Evolutionary conservation across 2,888 invertebrate genomes (phyloP), one percentile per base, ranked within the genome.

Genomic region (Eupithecia centaureata): DNA sequence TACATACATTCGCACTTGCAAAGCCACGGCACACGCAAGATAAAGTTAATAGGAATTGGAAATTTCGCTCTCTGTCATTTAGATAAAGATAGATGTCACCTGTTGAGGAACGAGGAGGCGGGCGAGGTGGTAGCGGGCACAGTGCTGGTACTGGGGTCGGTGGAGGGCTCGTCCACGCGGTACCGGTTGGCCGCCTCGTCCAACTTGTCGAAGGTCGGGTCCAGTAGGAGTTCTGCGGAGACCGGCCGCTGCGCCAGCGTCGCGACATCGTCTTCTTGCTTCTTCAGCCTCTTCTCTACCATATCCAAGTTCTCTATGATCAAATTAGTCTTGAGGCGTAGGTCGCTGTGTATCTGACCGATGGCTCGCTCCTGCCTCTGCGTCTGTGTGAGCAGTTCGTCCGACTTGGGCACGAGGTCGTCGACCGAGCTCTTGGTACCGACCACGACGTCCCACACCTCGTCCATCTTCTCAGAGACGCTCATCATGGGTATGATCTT

Each of bases 381-480:
- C 0, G 97, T 97, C 86, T 97, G 97, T 0, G 97, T 96, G 15
- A 98, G 89, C 5, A 97, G 89, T 78, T 97, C 97, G 82, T 97
- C 97, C 0, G 97, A 97, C 88, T 97, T 97, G 1, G 97, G 97
- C 47, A 97, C 95, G 62, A 97, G 92, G 84, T 97, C 96, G 84
- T 97, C 97, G 0, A 97, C 97, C 0, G 97, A 97, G 79, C 96
- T 97, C 83, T 97, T 97, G 3, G 97, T 97, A 15, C 97, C 97
- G 0, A 97, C 97, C 13, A 97, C 97, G 5, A 97, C 97, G 83
- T 97, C 96, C 97, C 97, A 97, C 4, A 97, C 97, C 87, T 97
- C 97, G 79, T 97, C 97, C 97, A 97, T 97, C 88, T 97, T 97
- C 83, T 97, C 97, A 0, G 97, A 96, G 0, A 97, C 97, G 64